Evolutionary conservation across 2,797 vertebrate genomes (phyloP), one percentile per base, ranked within the genome.

Genomic region (Champsocephalus esox): DNA sequence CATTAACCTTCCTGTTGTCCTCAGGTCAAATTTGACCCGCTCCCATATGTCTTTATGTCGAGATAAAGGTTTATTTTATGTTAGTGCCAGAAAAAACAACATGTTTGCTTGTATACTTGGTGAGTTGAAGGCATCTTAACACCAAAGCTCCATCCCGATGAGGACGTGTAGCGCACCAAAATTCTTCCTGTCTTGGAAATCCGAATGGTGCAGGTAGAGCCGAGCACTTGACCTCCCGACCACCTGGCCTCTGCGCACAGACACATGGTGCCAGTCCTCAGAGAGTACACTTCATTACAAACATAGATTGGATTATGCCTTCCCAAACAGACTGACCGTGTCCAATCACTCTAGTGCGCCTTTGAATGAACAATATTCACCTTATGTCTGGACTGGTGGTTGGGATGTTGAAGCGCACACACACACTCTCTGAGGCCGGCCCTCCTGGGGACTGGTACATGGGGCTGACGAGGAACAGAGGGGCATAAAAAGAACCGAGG

Each of bases 271-370:
- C 51, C 34, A 2, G 56, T 86, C 78, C 81, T 87, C 73, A 52
- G 85, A 90, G 88, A 82, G 62, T 66, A 80, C 80, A 87, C 89
- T 87, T 90, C 89, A 93, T 93, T 92, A 91, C 90, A 92, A 91
- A 90, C 94, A 91, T 88, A 82, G 86, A 92, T 88, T 88, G 92
- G 93, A 94, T 94, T 94, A 94, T 66, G 71, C 91, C 88, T 91
- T 90, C 89, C 86, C 87, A 91, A 89, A 92, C 93, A 92, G 93
- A 91, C 89, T 88, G 90, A 92, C 87, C 92, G 83, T 93, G 88
- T 92, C 92, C 89, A 91, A 93, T 94, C 93, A 86, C 85, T 87
- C 84, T 78, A 83, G 60, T 46, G 79, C 75, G 50, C 68, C 84
- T 92, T 93, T 89, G 82, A 89, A 84, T 86, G 80, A 74, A 80